Evolutionary conservation across 2,888 invertebrate genomes (phyloP).

Genomic region (Tipula confusa): DNA sequence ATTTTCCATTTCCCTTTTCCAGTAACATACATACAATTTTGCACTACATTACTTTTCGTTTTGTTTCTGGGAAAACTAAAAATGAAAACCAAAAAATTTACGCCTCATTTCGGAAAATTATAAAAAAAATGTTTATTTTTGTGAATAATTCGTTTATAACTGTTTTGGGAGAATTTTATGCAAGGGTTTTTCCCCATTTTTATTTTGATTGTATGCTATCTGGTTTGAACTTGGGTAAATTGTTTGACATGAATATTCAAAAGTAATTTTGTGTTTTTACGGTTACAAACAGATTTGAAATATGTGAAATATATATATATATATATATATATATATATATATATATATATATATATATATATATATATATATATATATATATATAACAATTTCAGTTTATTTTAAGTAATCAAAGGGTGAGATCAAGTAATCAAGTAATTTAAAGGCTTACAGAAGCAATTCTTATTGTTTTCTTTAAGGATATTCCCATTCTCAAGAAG

Average conservation of each 20-base stretch:
- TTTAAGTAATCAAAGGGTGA: too few relatives aligned
- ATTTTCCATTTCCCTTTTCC: neutral
- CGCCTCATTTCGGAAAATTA: slow-evolving; percentile 20
- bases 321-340: neutral
- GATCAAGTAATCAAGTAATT: too few relatives aligned
- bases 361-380: too few relatives aligned
- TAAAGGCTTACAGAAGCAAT: too few relatives aligned
- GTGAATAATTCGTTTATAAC: neutral
- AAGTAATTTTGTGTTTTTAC: slow-evolving; percentile 5
- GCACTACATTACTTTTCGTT: neutral
- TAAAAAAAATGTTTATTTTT: neutral
- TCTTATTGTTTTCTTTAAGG: too few relatives aligned
- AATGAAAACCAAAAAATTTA: neutral
- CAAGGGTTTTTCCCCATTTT: neutral
- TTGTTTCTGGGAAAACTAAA: neutral
- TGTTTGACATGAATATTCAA: slow-evolving; percentile 25
- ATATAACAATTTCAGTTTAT: too few relatives aligned
- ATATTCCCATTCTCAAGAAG: too few relatives aligned
- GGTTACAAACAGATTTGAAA: neutral
- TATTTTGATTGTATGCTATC: neutral
- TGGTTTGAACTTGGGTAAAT: slow-evolving; percentile 1
- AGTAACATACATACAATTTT: neutral
- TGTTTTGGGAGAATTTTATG: neutral
- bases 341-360: too few relatives aligned
- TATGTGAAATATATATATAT: neutral